Evolutionary conservation across 23 tunicate species (phyloP), one percentile per base, ranked within the genome.

Genomic region (Ciona savignyi): DNA sequence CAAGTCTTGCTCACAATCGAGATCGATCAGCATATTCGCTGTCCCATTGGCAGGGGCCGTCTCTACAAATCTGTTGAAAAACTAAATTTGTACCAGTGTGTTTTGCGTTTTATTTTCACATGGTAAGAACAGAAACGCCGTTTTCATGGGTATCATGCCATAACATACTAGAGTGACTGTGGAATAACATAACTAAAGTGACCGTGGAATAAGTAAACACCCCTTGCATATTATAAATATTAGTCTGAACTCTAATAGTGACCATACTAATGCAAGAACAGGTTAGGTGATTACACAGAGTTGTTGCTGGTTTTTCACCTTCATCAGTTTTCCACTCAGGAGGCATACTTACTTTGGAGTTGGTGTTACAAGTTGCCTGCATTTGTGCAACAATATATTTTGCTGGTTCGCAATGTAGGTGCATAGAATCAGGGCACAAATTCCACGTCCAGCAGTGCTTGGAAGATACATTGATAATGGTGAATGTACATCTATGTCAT

Each of bases 391-490:
- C 29, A 88, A 33, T 22, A 60, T 34, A 66, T 88, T 88, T 34
- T 88, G 96, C 29, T 70, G 81, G 21, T 82, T 77, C 56, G 78
- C 60, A 27, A 88, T 34, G 49, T 76, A 82, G 34, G 81, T 82
- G 21, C 73, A 62, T 65, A 88, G 30, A 26, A 77, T 67, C 25
- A 65, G 73, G 25, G 87, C 96, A 81, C 96, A 88, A 1, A 80
- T 32, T 26, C 96, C 96, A 71, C 87, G 72, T 23, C 96, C 96
- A 73, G 79, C 4, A 24, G 70, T 48, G 66, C 84, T 82, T 1
- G 96, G 96, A 32, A 88, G 66, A 27, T 73, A 85, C 96, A 88
- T 88, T 4, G 86, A 81, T 11, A 88, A 51, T 4, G 96, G 87
- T 67, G 86, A 80, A 11, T 66, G 33, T 29, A 65, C 33, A 27